Conservation (phyloP, 2,888 invertebrate genomes). For the Leptopilina myrica region DNA sequence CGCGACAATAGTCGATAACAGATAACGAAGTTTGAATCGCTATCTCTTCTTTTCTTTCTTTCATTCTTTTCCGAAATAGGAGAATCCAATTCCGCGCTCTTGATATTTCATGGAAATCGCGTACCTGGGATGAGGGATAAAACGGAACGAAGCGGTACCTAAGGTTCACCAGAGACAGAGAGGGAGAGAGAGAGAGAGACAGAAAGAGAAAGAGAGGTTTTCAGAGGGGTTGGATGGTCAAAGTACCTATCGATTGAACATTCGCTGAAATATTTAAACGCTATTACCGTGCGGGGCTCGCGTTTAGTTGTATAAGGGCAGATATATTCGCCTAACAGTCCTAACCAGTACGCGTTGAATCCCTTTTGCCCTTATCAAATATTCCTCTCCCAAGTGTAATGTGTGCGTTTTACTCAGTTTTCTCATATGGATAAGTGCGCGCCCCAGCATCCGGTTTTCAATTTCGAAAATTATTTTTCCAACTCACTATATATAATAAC, state of each 20-base stretch:
- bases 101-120: slow-evolving; percentile 70
- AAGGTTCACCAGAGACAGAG: slow-evolving; percentile 49
- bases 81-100: slow-evolving; percentile 69
- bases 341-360: slow-evolving; percentile 6
- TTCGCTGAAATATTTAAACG: slow-evolving; percentile 74
- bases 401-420: slow-evolving; percentile 17
- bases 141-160: slow-evolving; percentile 58
- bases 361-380: slow-evolving; percentile 22
- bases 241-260: slow-evolving; percentile 73
- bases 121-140: slow-evolving; percentile 55
- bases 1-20: slow-evolving; percentile 40
- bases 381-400: slow-evolving; percentile 30
- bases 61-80: slow-evolving; percentile 57
- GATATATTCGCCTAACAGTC: slow-evolving; percentile 46
- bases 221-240: slow-evolving; percentile 50
- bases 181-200: slow-evolving; percentile 13
- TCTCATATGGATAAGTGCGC: background rate
- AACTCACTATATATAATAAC: too few relatives aligned
- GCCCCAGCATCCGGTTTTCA: slow-evolving; percentile 16
- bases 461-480: background rate
- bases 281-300: slow-evolving; percentile 67
- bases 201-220: slow-evolving; percentile 27
- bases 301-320: slow-evolving; percentile 62
- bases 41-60: slow-evolving; percentile 42
- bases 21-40: slow-evolving; percentile 41